These are phyloP conservation scores for Lutjanus argentimaculatus DNA, from an alignment of 2,797 vertebrate genomes.

Conservation along the genomic window DNA sequence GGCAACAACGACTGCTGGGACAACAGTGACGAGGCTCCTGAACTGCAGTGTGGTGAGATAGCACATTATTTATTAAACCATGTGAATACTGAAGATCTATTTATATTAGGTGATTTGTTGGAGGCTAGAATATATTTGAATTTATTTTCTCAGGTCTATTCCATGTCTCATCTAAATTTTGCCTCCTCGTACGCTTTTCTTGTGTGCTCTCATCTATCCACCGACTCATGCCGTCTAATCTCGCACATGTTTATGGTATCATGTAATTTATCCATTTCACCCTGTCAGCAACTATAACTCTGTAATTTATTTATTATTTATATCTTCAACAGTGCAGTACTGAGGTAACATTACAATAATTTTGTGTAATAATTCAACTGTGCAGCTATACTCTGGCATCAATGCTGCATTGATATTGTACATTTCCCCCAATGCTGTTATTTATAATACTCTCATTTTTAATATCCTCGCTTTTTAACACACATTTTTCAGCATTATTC, in stretches of 20 bases:
- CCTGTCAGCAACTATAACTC: not conserved
- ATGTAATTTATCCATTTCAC: not conserved
- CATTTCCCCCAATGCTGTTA: too few relatives aligned
- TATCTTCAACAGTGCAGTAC: too few relatives aligned
- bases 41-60: constrained; percentile 91
- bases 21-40: constrained; percentile 93
- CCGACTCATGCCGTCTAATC: not conserved
- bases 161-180: not conserved
- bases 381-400: too few relatives aligned
- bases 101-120: not conserved
- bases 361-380: too few relatives aligned
- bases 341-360: too few relatives aligned
- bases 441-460: too few relatives aligned
- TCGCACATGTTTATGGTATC: not conserved
- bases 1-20: constrained; percentile 96
- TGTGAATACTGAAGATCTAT: not conserved
- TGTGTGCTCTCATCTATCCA: not conserved
- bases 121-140: not conserved
- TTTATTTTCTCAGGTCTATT: not conserved
- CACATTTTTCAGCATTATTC: too few relatives aligned
- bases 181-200: not conserved
- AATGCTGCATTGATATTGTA: too few relatives aligned
- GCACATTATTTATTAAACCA: not conserved
- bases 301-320: too few relatives aligned
- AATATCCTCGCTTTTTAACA: too few relatives aligned